Conservation (phyloP, 2,888 invertebrate genomes). For the Melikaiella ostensackeni region DNA sequence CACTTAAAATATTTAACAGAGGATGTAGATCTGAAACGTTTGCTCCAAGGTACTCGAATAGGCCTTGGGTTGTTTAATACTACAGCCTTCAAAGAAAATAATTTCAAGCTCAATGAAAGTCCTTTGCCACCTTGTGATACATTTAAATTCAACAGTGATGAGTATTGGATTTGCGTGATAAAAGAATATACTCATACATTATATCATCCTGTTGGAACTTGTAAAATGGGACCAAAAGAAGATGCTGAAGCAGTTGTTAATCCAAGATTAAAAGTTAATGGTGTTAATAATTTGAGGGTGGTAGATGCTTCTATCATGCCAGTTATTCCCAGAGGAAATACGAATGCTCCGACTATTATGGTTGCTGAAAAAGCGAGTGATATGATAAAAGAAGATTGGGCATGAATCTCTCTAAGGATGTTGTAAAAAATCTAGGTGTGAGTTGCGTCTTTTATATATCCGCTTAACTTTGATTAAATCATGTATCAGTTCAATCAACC, state of each 20-base stretch:
- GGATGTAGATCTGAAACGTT: background rate
- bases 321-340: constrained; percentile 55
- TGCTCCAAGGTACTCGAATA: constrained; percentile 70
- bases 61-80: constrained; percentile 83
- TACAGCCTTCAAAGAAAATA: constrained; percentile 78
- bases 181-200: constrained; percentile 76
- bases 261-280: too few relatives aligned
- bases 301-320: too few relatives aligned
- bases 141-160: constrained; percentile 81
- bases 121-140: constrained; percentile 85
- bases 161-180: constrained; percentile 87
- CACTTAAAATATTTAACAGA: background rate
- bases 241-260: too few relatives aligned
- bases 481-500: too few relatives aligned
- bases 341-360: constrained; percentile 58
- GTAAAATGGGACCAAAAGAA: constrained; percentile 80
- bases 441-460: too few relatives aligned
- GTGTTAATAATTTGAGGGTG: too few relatives aligned
- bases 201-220: constrained; percentile 67
- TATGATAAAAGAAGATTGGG: constrained; percentile 80
- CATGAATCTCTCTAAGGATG: constrained; percentile 34
- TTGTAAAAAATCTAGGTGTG: too few relatives aligned
- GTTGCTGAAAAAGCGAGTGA: too few relatives aligned
- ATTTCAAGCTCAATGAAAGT: constrained; percentile 78
- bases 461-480: too few relatives aligned